Evolutionary conservation across 2,888 invertebrate species (phyloP).

Genomic region (Panopea generosa): DNA sequence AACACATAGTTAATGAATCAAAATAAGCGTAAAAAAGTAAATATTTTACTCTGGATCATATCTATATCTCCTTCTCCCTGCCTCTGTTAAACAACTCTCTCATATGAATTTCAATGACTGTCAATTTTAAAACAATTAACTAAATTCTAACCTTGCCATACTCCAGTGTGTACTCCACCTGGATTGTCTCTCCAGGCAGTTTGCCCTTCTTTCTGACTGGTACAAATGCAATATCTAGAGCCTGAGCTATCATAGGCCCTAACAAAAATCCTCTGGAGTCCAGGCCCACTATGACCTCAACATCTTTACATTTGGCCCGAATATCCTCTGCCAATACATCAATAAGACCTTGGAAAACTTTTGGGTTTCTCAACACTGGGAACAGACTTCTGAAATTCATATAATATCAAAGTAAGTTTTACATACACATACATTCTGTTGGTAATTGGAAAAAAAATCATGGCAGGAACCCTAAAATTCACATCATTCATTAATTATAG

Average conservation of each 20-base stretch:
- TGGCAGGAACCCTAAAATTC: too few species aligned
- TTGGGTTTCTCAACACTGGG: slow-evolving; percentile 91
- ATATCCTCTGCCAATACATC: slow-evolving; percentile 90
- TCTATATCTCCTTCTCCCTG: too few species aligned
- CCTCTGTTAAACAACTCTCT: too few species aligned
- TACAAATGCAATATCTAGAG: slow-evolving; percentile 93
- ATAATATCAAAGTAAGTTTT: slow-evolving; percentile 31
- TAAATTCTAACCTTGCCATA: slow-evolving; percentile 91
- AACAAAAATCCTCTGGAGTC: slow-evolving; percentile 98
- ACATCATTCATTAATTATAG: too few species aligned
- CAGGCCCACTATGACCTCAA: slow-evolving; percentile 93
- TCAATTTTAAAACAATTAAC: too few species aligned
- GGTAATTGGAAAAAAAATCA: too few species aligned
- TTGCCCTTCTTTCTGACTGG: slow-evolving; percentile 98
- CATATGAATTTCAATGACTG: too few species aligned
- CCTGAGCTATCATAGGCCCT: slow-evolving; percentile 93
- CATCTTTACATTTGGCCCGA: slow-evolving; percentile 87
- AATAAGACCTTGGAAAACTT: slow-evolving; percentile 90
- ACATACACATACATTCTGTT: too few species aligned
- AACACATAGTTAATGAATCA: too few species aligned
- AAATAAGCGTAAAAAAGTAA: too few species aligned
- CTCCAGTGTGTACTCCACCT: slow-evolving; percentile 92
- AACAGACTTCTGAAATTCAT: slow-evolving; percentile 96
- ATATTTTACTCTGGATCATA: too few species aligned
- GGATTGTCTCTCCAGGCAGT: slow-evolving; percentile 93